A percentile compares a stretch with the other conserved stretches of the same genome.
Conservation (phyloP, 1,140 invertebrate genomes). For the Euwallacea similis region DNA sequence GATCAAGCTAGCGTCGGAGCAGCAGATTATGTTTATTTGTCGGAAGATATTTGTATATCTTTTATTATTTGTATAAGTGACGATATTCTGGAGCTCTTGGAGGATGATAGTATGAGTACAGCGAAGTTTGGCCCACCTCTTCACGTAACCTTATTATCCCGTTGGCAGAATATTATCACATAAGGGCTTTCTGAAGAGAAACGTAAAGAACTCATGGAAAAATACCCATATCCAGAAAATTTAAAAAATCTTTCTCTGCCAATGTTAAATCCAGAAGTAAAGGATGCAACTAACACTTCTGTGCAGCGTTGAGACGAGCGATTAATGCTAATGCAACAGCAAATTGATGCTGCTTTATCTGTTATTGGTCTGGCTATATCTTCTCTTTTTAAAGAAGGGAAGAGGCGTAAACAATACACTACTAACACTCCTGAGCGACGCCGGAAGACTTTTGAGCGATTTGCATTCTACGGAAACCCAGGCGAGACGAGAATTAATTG, state of each 20-base stretch:
- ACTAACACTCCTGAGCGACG: neutral
- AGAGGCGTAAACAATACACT: neutral
- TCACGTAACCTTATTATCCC: no score
- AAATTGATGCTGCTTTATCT: neutral
- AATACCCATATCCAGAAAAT: neutral
- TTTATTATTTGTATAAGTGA: no score
- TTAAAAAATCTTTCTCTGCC: neutral
- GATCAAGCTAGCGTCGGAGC: no score
- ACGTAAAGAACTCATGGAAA: neutral
- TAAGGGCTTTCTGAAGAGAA: neutral
- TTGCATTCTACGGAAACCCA: neutral
- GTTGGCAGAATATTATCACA: neutral
- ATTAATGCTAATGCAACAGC: neutral
- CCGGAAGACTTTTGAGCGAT: neutral
- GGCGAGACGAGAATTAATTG: neutral
- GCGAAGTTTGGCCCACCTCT: no score
- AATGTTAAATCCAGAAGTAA: neutral
- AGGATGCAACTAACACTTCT: neutral
- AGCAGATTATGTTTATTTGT: no score
- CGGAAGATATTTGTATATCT: no score
- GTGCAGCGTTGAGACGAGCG: neutral
- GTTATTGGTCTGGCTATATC: neutral
- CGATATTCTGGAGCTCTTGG: no score
- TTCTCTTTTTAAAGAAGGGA: neutral
- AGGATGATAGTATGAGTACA: no score